Conservation (phyloP, 2,797 vertebrate genomes). For the Pogoniulus pusillus region DNA sequence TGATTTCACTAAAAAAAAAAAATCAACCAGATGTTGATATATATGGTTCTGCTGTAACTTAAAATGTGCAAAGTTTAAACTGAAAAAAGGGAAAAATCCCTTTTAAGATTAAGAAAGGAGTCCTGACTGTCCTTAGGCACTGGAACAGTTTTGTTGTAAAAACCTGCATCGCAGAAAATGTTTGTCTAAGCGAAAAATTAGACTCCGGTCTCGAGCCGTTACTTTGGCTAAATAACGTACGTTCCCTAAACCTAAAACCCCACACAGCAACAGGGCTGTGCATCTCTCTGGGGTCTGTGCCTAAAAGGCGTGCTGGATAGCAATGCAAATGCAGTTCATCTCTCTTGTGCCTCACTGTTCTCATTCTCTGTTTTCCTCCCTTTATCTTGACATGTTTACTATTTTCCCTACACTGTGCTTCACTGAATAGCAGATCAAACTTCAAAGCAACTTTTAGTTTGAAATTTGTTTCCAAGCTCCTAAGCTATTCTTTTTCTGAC, state of each 20-base stretch:
- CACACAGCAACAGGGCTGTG: background rate
- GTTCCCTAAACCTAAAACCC: background rate
- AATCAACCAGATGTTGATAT: background rate
- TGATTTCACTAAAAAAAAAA: slow-evolving; percentile 1
- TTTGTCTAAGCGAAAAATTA: background rate
- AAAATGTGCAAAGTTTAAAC: background rate
- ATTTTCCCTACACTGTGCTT: slow-evolving; percentile 38
- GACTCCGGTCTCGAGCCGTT: background rate
- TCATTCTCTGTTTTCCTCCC: background rate
- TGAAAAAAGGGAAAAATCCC: background rate
- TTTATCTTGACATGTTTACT: slow-evolving; percentile 59
- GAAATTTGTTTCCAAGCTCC: slow-evolving; percentile 63
- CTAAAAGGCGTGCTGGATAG: background rate
- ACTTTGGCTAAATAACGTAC: background rate
- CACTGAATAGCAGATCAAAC: slow-evolving; percentile 60
- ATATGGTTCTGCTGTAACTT: background rate
- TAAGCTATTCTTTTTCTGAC: slow-evolving; percentile 54
- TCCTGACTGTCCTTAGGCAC: background rate
- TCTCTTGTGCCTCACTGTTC: background rate
- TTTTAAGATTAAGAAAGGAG: background rate
- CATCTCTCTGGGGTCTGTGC: background rate
- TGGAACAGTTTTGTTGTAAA: background rate
- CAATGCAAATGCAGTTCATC: slow-evolving; percentile 11
- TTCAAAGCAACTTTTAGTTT: slow-evolving; percentile 64
- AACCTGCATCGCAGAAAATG: fast-evolving